Base-by-base conservation (phyloP, 2,888 invertebrate species). In the Brassicogethes aeneus region DNA sequence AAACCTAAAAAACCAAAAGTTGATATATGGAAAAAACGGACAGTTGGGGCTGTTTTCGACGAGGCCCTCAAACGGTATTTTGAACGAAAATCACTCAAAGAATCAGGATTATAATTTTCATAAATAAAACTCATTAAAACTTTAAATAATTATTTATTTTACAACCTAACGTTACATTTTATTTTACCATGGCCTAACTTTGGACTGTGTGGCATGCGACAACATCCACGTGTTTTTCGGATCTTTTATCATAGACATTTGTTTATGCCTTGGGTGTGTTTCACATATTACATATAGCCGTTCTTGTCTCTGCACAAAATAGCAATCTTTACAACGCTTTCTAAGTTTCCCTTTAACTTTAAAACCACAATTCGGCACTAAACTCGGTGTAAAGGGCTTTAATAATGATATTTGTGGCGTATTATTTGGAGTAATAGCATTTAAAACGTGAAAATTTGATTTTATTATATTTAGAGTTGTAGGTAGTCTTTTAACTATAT, bases 11-110 rank as follows among this genome's bases (percentile, higher is more conserved):
- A 54, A 45, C 70, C 71, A 7, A 82, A 81, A 70, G 68, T 76
- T 44, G 78, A 82, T 59, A 81, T 90, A 56, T 90, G 89, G 87
- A 79, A 81, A 56, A 91, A 91, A 59, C 73, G 90, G 53, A 91
- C 90, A 16, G 79, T 90, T 12, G 91, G 87, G 3, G 75, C 74
- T 37, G 74, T 79, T 2, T 86, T 83, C 65, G 82, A 85, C 42
- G 81, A 77, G 42, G 89, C 91, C 12, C 64, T 87, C 17, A 75
- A 80, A 55, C 75, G 85, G 56, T 89, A 86, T 66, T 83, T 80
- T 60, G 77, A 80, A 58, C 75, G 89, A 51, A 86, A 85, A 68
- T 72, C 81, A 2, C 40, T 56, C 5, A 51, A 61, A 39, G 63
- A 63, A 42, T 50, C 54, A 44, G 60, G 53, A 40, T 17, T 36